These are phyloP conservation scores for Dascyllus trimaculatus DNA, from an alignment of 2,113 vertebrate genomes.

Conservation along the genomic window DNA sequence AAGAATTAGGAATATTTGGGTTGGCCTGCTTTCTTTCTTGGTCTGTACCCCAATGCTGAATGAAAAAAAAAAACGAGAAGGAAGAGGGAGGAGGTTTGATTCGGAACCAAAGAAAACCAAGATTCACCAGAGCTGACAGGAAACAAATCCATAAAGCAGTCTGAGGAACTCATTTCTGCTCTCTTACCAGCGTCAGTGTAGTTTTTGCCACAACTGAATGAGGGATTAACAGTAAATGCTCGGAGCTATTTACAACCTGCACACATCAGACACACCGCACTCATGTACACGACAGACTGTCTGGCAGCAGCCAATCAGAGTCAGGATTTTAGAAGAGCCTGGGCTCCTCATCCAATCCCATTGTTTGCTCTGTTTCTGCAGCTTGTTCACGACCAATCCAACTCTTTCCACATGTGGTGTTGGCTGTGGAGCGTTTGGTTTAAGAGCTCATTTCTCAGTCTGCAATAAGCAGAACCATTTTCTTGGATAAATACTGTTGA, in stretches of 20 bases:
- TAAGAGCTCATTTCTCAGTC: constrained; percentile 78
- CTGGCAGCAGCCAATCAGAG: constrained; percentile 61
- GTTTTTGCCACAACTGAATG: constrained; percentile 69
- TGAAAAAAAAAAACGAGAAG: constrained; percentile 6
- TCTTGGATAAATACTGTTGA: constrained; percentile 70
- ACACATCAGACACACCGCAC: constrained; percentile 75
- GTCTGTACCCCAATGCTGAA: constrained; percentile 9
- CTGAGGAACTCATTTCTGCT: constrained; percentile 34
- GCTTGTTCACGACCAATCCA: constrained; percentile 45
- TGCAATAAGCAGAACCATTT: constrained; percentile 70
- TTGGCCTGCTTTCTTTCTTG: constrained; percentile 17
- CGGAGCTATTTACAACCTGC: constrained; percentile 73
- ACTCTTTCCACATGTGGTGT: constrained; percentile 66
- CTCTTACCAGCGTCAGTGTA: constrained; percentile 52
- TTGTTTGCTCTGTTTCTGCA: constrained; percentile 18
- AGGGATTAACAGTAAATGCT: constrained; percentile 70
- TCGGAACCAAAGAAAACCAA: constrained; percentile 54
- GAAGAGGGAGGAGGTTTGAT: constrained; percentile 30
- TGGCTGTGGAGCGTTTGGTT: constrained; percentile 64
- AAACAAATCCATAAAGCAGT: constrained; percentile 60
- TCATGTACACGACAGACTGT: constrained; percentile 37
- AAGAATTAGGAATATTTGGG: constrained; percentile 51
- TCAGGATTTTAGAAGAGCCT: constrained; percentile 22
- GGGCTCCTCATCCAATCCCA: constrained; percentile 54
- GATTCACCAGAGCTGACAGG: constrained; percentile 47